A percentile compares a stretch with the other conserved stretches of the same genome.
Conservation (phyloP, 2,888 invertebrate species). For the Agonopterix subpropinquella region DNA sequence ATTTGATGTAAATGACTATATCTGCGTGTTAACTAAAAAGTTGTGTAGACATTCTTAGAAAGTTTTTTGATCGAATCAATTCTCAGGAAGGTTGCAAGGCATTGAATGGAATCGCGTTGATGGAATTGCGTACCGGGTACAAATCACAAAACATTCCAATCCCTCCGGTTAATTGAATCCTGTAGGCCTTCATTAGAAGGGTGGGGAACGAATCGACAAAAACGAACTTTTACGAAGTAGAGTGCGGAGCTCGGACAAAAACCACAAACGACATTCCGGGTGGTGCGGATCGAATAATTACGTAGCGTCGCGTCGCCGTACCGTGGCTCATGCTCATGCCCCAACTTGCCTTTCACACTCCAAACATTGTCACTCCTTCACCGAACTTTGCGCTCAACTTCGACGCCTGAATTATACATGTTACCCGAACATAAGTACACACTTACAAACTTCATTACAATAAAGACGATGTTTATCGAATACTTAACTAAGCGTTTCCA, state of each 20-base stretch:
- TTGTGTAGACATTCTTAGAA: neutral
- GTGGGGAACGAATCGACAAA: conserved; percentile 48
- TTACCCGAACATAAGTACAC: conserved; percentile 50
- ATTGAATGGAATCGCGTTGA: conserved; percentile 50
- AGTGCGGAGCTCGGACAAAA: conserved; percentile 54
- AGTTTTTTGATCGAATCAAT: conserved; percentile 29
- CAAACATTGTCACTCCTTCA: conserved; percentile 41
- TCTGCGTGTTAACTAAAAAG: no score
- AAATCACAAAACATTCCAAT: conserved; percentile 70
- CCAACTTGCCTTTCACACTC: conserved; percentile 53
- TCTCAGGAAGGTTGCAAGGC: conserved; percentile 38
- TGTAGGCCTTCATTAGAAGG: conserved; percentile 67
- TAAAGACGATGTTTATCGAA: neutral
- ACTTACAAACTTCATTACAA: conserved; percentile 44
- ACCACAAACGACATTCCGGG: conserved; percentile 62
- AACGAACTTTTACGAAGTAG: conserved; percentile 60
- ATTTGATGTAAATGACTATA: no score
- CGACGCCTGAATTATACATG: conserved; percentile 54
- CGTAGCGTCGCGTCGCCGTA: conserved; percentile 12
- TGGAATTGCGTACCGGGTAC: conserved; percentile 56
- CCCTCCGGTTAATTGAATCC: conserved; percentile 68
- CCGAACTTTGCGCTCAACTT: conserved; percentile 49
- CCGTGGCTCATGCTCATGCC: conserved; percentile 28
- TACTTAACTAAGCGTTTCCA: neutral
- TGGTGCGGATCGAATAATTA: conserved; percentile 61